These are phyloP conservation scores for Tretioscincus oriximinensis DNA, from an alignment of 2,113 vertebrate genomes.

Conservation along the genomic window DNA sequence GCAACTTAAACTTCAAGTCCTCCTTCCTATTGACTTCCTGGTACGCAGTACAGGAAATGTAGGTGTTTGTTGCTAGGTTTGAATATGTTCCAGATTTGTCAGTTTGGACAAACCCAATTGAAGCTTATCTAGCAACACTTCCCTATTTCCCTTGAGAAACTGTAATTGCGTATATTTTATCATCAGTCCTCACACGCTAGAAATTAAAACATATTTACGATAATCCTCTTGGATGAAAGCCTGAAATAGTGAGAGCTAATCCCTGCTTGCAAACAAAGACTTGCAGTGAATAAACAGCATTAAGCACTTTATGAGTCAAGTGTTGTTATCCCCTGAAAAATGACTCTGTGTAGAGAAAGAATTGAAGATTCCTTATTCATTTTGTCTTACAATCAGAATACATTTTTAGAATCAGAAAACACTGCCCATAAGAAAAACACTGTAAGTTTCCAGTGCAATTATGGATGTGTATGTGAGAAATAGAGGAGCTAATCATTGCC, in stretches of 20 bases:
- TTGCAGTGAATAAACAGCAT: conserved; percentile 51
- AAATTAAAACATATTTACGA: conserved; percentile 60
- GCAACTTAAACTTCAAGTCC: background rate
- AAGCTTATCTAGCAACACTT: background rate
- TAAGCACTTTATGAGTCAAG: conserved; percentile 56
- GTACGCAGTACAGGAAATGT: background rate
- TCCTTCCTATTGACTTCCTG: background rate
- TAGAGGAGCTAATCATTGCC: background rate
- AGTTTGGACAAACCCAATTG: background rate
- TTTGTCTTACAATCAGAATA: conserved; percentile 54
- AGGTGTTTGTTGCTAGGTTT: background rate
- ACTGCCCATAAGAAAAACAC: conserved; percentile 15
- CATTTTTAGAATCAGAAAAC: conserved; percentile 10
- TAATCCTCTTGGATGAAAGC: conserved; percentile 59
- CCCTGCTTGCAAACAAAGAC: conserved; percentile 59
- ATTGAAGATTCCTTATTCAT: conserved; percentile 25
- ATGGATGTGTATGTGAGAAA: conserved; percentile 1
- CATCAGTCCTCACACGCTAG: conserved; percentile 16
- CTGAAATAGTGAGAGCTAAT: conserved; percentile 62
- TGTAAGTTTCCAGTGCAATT: conserved; percentile 27
- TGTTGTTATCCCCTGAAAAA: conserved; percentile 52
- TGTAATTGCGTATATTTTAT: conserved; percentile 22
- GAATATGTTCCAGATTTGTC: background rate
- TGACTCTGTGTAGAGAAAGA: conserved; percentile 45
- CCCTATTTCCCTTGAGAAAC: conserved; percentile 1